Evolutionary conservation across 1,140 invertebrate genomes (phyloP), one percentile per base, ranked within the genome.

Genomic region (Anadara kagoshimensis): DNA sequence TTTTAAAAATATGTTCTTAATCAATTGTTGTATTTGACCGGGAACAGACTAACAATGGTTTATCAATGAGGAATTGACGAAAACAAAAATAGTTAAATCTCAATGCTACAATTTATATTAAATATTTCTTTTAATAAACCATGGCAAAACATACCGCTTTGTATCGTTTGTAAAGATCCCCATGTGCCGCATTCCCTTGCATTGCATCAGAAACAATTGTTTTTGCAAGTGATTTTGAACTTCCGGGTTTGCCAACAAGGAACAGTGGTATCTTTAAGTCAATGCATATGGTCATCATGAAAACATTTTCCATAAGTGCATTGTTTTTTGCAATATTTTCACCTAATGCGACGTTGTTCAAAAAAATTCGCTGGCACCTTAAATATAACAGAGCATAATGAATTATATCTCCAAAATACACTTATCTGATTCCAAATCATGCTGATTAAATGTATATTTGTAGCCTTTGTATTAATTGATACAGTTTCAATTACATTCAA

Each of bases 241-340:
- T 86, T 18, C 86, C 86, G 36, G 86, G 86, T 75, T 85, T 87
- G 14, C 86, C 86, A 22, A 86, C 83, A 49, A 87, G 69, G 69
- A 87, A 87, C n/a, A 87, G 69, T 11, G 86, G 86, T 14, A 87
- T 84, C 11, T 81, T 65, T 16, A 82, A 65, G 56, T 85, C 83
- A 56, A 87, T 85, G 62, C 85, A 87, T 12, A 85, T 67, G 18
- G 87, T 77, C 85, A 87, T 87, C 81, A 87, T 83, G 45, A 87
- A 87, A 16, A 87, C 69, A 56, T 87, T 87, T 69, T 87, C 86
- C 57, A 81, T 84, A 58, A 87, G 69, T 8, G 86, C 86, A 56
- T 83, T 79, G 69, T 87, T 87, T 22, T 73, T 69, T 0, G 86
- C 84, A 44, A 87, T 87, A 65, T 86, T 86, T 14, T 77, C 72